Percentiles rank a stretch among this genome's conserved stretches.
Conservation (phyloP, 1,140 invertebrate species). For the Calliopsis andreniformis region DNA sequence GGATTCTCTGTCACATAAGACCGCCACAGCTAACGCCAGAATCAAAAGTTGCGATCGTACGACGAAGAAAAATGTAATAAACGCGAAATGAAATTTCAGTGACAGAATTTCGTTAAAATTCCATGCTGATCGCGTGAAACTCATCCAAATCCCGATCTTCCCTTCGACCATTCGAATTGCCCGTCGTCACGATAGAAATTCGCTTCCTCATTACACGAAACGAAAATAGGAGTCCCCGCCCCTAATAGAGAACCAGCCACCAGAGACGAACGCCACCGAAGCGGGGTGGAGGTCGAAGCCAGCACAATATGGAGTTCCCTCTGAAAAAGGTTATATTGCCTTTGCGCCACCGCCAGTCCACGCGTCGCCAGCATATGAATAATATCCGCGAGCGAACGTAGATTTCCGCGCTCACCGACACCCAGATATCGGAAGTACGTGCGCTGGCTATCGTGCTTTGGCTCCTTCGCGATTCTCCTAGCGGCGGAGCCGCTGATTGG, state of each 20-base stretch:
- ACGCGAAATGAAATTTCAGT: too few species aligned
- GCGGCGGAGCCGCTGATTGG: conserved; percentile 72
- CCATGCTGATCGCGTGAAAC: background rate
- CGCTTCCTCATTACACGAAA: background rate
- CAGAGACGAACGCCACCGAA: background rate
- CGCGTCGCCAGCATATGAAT: conserved; percentile 71
- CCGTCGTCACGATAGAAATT: too few species aligned
- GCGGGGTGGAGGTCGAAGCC: too few species aligned
- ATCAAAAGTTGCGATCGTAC: too few species aligned
- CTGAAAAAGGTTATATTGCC: conserved; percentile 72
- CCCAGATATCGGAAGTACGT: conserved; percentile 12
- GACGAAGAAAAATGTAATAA: too few species aligned
- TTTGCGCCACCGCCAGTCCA: conserved; percentile 63
- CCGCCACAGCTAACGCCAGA: too few species aligned
- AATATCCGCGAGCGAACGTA: conserved; percentile 66
- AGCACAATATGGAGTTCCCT: conserved; percentile 9
- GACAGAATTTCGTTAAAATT: too few species aligned
- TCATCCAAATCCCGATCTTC: background rate
- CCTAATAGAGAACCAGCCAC: conserved; percentile 16
- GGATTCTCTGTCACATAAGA: background rate
- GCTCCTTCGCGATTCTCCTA: conserved; percentile 35
- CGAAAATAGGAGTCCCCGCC: background rate
- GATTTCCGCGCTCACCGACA: conserved; percentile 65
- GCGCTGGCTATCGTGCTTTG: conserved; percentile 5
- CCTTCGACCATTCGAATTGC: too few species aligned